Conservation (phyloP, 2,888 invertebrate genomes). For the Podabrus alpinus region DNA sequence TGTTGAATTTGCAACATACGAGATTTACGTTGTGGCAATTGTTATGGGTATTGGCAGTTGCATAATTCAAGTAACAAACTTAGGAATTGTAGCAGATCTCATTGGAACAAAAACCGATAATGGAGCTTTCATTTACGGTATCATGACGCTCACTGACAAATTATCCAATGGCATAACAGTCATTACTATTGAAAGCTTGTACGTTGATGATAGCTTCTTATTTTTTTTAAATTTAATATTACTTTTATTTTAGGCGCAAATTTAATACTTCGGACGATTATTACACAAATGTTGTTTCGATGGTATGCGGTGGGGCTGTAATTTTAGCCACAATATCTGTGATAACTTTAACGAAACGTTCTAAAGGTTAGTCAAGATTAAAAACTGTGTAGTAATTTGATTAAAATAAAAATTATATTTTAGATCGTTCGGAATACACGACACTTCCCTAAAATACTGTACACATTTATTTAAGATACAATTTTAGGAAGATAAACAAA, state of each 20-base stretch:
- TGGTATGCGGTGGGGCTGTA: constrained; percentile 39
- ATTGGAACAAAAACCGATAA: constrained; percentile 83
- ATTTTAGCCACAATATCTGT: constrained; percentile 57
- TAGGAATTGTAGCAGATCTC: constrained; percentile 85
- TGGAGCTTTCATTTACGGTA: constrained; percentile 89
- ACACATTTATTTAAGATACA: neutral
- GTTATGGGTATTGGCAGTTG: constrained; percentile 75
- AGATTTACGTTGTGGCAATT: constrained; percentile 4
- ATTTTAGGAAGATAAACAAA: neutral
- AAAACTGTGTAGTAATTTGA: neutral
- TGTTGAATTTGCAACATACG: neutral
- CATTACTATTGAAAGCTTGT: constrained; percentile 78
- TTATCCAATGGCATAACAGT: constrained; percentile 87
- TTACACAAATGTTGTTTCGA: constrained; percentile 2
- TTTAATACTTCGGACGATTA: constrained; percentile 1
- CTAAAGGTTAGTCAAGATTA: neutral
- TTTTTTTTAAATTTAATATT: neutral
- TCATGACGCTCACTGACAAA: constrained; percentile 93
- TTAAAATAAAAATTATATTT: neutral
- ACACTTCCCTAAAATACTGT: neutral
- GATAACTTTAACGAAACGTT: constrained; percentile 36
- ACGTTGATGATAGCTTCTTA: constrained; percentile 47
- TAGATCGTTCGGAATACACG: neutral
- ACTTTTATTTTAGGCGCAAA: neutral
- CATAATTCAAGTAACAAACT: constrained; percentile 81